These are phyloP conservation scores for Hydropotes inermis DNA, from an alignment of 2,113 vertebrate genomes.

Conservation along the genomic window DNA sequence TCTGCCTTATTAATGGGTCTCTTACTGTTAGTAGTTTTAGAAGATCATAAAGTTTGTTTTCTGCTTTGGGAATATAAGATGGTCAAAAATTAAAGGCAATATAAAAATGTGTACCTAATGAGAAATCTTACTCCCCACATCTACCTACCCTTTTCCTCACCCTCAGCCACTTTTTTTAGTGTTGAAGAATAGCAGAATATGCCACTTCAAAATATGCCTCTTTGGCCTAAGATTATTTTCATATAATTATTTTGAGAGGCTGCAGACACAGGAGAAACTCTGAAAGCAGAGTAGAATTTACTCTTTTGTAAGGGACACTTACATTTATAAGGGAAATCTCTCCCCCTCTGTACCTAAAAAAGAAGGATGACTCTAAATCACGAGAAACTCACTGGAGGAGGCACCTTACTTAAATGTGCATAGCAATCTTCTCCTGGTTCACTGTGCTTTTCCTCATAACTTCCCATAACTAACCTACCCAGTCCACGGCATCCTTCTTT, in stretches of 20 bases:
- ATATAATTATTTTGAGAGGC: neutral
- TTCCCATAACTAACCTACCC: neutral
- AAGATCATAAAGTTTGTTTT: conserved; percentile 1
- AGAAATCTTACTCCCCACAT: neutral
- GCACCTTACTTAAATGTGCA: neutral
- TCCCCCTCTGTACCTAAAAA: neutral
- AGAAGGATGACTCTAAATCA: neutral
- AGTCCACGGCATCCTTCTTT: neutral
- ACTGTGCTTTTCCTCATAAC: neutral
- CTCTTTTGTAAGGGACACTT: neutral
- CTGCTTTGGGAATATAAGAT: neutral
- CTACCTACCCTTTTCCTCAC: neutral
- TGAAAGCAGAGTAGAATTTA: neutral
- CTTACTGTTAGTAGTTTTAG: neutral
- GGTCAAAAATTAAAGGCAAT: neutral
- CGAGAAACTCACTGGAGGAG: neutral
- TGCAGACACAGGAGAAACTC: neutral
- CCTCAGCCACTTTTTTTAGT: neutral
- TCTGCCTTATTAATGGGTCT: neutral
- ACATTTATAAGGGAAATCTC: neutral
- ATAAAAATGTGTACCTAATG: neutral
- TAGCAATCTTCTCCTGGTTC: neutral
- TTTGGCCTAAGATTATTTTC: neutral
- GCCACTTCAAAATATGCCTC: neutral
- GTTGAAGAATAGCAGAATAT: neutral